phyloP scores from a whole-genome alignment of 2,797 vertebrate species.

The Salarias fasciatus region DNA sequence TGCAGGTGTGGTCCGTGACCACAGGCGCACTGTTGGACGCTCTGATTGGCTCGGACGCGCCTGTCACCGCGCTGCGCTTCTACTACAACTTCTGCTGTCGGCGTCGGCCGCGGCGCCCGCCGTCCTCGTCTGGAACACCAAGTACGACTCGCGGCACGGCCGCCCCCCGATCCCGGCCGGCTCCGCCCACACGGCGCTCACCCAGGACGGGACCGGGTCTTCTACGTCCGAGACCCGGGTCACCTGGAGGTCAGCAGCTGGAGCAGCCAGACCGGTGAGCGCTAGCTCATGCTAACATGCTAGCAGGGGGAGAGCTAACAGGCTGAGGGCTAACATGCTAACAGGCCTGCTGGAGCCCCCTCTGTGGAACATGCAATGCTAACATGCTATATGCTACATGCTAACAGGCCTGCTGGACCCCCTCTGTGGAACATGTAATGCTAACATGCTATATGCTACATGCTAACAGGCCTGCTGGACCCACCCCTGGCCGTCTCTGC shows the following conservation, averaged over 20 bases:
- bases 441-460: neutral
- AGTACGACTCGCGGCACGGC: slow-evolving; percentile 61
- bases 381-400: neutral
- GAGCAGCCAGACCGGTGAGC: slow-evolving; percentile 83
- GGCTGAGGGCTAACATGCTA: neutral
- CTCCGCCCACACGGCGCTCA: slow-evolving; percentile 68
- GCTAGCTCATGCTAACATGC: no score
- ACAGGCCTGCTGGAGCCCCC: no score
- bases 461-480: slow-evolving; percentile 64
- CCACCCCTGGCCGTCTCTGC: slow-evolving; percentile 73
- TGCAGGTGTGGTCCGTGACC: slow-evolving; percentile 87
- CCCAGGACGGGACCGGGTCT: slow-evolving; percentile 72
- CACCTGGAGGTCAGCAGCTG: slow-evolving; percentile 82
- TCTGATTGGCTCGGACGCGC: slow-evolving; percentile 76
- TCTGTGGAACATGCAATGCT: no score
- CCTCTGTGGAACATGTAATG: no score
- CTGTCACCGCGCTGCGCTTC: slow-evolving; percentile 69
- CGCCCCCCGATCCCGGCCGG: slow-evolving; percentile 69
- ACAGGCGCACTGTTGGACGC: slow-evolving; percentile 78
- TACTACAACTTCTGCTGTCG: slow-evolving; percentile 72
- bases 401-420: no score
- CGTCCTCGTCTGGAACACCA: slow-evolving; percentile 84
- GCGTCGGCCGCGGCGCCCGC: slow-evolving; percentile 68
- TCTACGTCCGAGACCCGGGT: slow-evolving; percentile 78
- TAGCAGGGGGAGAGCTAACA: no score